Percentiles rank a stretch among this genome's conserved stretches.
Conservation (phyloP, 2,113 vertebrate species). For the Halichoerus grypus region DNA sequence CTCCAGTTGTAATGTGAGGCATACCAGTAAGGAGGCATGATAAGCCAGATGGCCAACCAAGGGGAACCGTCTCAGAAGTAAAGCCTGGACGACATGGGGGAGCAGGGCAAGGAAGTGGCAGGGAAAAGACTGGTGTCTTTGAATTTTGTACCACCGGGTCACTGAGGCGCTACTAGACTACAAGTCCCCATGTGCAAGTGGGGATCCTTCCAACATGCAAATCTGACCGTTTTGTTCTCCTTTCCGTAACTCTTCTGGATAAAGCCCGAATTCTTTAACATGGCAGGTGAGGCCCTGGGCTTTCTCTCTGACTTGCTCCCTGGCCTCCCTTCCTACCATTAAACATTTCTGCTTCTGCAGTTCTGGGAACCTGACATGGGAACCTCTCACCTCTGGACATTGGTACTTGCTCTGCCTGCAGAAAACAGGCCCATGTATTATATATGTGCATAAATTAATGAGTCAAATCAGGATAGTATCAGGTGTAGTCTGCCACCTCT, state of each 20-base stretch:
- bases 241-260: background rate
- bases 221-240: background rate
- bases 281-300: fast-evolving
- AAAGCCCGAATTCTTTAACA: background rate
- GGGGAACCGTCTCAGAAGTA: background rate
- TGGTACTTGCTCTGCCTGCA: background rate
- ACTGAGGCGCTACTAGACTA: background rate
- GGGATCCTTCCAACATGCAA: background rate
- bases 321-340: background rate
- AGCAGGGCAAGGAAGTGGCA: background rate
- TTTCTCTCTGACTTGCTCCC: background rate
- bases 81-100: background rate
- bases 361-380: background rate
- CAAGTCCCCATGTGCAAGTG: background rate
- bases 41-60: background rate
- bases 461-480: too few species aligned
- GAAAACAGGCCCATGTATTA: background rate
- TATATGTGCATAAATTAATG: background rate
- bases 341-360: background rate
- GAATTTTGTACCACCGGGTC: background rate
- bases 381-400: background rate
- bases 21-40: background rate
- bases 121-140: background rate
- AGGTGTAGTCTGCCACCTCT: background rate
- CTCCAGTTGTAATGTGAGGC: background rate